Conservation (phyloP, 1,140 invertebrate species). For the Hylaeus volcanicus region DNA sequence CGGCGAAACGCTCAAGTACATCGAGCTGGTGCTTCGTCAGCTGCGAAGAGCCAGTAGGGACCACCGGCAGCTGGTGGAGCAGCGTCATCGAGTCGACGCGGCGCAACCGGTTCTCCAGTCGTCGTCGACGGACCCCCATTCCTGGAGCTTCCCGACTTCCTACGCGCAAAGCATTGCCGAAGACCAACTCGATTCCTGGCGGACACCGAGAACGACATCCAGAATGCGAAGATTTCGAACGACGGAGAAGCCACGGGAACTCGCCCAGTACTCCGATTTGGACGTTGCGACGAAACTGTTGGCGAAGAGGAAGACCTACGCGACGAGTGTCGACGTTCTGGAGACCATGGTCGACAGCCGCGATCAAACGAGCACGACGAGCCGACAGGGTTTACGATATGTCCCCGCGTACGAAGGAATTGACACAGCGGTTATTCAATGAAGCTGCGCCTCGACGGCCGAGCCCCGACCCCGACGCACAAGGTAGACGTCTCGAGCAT, state of each 20-base stretch:
- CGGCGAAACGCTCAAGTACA: slow-evolving; percentile 66
- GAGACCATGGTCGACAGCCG: slow-evolving; percentile 22
- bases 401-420: slow-evolving; percentile 42
- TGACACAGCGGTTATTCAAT: slow-evolving; percentile 32
- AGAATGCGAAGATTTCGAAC: background rate
- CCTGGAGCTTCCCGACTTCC: background rate
- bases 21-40: slow-evolving; percentile 70
- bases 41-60: slow-evolving; percentile 70
- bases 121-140: background rate
- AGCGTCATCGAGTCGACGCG: slow-evolving; percentile 43
- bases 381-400: slow-evolving; percentile 35
- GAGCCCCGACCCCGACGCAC: slow-evolving; percentile 2
- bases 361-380: slow-evolving; percentile 3
- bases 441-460: background rate
- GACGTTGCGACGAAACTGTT: slow-evolving; percentile 45
- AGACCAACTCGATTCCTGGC: background rate
- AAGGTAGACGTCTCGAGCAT: background rate
- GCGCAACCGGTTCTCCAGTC: background rate
- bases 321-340: background rate
- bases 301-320: slow-evolving; percentile 50
- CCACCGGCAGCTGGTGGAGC: slow-evolving; percentile 69
- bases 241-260: slow-evolving; percentile 6
- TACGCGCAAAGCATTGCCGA: background rate
- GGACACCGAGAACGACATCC: slow-evolving; percentile 1
- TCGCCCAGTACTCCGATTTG: background rate